A percentile compares a stretch with the other conserved stretches of the same genome.
These are phyloP conservation scores for Bovichtus variegatus DNA, from an alignment of 2,797 vertebrate genomes.

Conservation along the genomic window DNA sequence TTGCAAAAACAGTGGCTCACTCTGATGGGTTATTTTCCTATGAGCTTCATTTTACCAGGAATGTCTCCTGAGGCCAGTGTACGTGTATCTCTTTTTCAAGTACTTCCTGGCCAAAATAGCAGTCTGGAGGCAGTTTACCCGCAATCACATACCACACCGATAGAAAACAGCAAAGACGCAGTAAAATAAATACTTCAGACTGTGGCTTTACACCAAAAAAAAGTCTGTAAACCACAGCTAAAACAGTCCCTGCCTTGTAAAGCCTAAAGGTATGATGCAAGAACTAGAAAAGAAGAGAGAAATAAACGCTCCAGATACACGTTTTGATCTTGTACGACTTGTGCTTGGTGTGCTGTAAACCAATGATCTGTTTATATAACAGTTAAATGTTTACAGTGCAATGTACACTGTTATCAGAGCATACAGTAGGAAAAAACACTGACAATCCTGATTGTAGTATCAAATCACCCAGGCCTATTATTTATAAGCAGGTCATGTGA, in stretches of 20 bases:
- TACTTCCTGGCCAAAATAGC: not conserved
- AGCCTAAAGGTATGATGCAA: not conserved
- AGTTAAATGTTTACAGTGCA: conserved; percentile 1
- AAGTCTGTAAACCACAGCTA: not conserved
- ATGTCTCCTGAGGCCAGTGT: not conserved
- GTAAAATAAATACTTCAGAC: not conserved
- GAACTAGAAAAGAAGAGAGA: not conserved
- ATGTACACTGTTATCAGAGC: conserved; percentile 16
- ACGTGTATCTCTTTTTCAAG: not conserved
- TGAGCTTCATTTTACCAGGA: not conserved
- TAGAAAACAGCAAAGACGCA: not conserved
- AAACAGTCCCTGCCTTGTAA: not conserved
- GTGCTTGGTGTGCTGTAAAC: not conserved
- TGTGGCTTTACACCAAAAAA: not conserved
- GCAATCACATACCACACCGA: not conserved
- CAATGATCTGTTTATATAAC: not conserved
- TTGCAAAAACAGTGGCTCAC: not conserved
- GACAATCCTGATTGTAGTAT: conserved; percentile 23
- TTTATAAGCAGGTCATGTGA: conserved; percentile 12
- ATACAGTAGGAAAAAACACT: not conserved
- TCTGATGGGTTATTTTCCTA: not conserved
- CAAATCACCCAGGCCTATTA: not conserved
- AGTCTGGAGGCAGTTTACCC: not conserved
- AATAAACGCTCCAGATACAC: not conserved
- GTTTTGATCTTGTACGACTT: not conserved